Base-by-base conservation (phyloP, 2,113 vertebrate species). In the Phrynocephalus versicolor region DNA sequence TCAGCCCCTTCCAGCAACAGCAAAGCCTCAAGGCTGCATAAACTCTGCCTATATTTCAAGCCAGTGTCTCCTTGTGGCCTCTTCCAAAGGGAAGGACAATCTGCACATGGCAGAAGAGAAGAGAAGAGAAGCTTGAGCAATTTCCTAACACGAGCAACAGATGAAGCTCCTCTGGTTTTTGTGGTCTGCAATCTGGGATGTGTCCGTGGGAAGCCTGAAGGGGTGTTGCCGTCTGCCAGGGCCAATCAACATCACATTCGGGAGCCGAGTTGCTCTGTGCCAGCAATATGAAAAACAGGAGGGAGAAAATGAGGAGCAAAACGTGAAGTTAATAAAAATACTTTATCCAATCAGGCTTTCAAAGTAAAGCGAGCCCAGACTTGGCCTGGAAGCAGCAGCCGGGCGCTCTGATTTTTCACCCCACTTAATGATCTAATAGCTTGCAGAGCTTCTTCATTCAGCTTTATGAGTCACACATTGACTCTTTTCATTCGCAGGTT, bases 321-420 rank as follows among this genome's bases (percentile, higher is more conserved):
- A 96, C 94, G 92, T 94, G 95, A 95, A 94, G 90, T 96, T 96
- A 96, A 96, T 96, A 96, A 96, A 85, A 94, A 91, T 89, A 92
- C 83, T 93, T 94, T 87, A 95, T 94, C 92, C 95, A 96, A 94
- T 95, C 96, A 95, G 90, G 90, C 91, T 94, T 92, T 71, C 84
- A 85, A 85, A 73, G 84, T 82, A 84, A 93, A 94, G 90, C 86
- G 88, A 93, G 86, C 39, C 3, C 79, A 93, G 64, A 83, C 90
- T 88, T 23, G 72, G 76, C 75, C 83, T 83, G 84, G 91, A 90
- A 92, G 93, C 91, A 91, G 74, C 84, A 90, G 88, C 85, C 6
- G 21, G 84, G 86, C 0, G 1, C 89, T 91, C 93, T 0, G 3
- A 93, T 88, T 87, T 92, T 88, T 95, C 93, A 89, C 94, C 95